Conservation (phyloP, 2,113 vertebrate genomes). For the Sciurus niger region DNA sequence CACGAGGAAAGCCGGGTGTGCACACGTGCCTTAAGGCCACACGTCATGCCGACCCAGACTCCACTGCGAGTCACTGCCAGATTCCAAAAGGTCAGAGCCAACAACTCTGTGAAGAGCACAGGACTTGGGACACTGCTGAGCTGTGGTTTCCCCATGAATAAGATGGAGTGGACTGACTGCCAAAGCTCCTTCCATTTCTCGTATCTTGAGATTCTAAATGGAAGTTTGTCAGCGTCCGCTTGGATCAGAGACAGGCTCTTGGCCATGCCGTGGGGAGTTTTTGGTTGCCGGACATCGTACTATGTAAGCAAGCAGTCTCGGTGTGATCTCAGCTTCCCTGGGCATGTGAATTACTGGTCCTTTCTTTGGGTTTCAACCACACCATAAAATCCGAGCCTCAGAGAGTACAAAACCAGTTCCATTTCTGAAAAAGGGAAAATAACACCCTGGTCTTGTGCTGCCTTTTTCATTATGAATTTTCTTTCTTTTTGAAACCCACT, state of each 20-base stretch:
- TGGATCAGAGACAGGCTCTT: neutral
- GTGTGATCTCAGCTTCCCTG: neutral
- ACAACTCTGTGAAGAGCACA: neutral
- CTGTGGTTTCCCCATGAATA: neutral
- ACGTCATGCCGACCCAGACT: neutral
- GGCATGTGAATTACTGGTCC: neutral
- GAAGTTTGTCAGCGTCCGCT: neutral
- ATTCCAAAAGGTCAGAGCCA: neutral
- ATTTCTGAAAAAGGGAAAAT: neutral
- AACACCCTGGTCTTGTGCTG: accelerated
- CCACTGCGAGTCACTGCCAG: neutral
- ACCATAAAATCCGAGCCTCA: neutral
- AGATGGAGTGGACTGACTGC: too few relatives aligned
- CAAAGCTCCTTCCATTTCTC: neutral
- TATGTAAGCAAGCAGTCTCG: neutral
- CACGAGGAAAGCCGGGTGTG: neutral
- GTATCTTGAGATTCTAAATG: neutral
- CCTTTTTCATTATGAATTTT: neutral
- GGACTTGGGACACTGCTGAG: neutral
- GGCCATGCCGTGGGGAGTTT: neutral
- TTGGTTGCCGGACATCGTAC: too few relatives aligned
- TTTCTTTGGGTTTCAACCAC: neutral
- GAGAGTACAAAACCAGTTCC: neutral
- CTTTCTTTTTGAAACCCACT: neutral
- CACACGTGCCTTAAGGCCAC: neutral